Evolutionary conservation across 2,797 vertebrate genomes (phyloP).

Genomic region (Falco concolor): DNA sequence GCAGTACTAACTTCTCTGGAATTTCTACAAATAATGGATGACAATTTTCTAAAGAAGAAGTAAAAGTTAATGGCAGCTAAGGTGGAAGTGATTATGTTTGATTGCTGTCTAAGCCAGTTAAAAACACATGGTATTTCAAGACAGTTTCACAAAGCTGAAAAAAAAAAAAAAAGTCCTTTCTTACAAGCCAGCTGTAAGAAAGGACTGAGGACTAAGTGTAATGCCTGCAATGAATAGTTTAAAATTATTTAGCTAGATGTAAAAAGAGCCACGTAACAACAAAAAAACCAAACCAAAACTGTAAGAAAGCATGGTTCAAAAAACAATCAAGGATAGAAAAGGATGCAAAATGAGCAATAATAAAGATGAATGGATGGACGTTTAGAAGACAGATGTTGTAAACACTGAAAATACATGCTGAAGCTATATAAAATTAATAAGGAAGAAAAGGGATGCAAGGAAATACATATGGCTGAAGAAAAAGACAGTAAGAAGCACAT

Average conservation of each 20-base stretch:
- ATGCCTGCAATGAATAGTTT: background rate
- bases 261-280: background rate
- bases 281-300: background rate
- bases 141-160: background rate
- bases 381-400: background rate
- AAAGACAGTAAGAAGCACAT: background rate
- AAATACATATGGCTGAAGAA: background rate
- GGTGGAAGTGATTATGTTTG: conserved; percentile 23
- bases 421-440: background rate
- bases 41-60: conserved; percentile 12
- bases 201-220: background rate
- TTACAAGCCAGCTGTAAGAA: background rate
- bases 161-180: no score
- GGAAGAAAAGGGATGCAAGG: background rate
- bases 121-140: background rate
- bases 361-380: background rate
- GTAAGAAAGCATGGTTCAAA: background rate
- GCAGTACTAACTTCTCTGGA: background rate
- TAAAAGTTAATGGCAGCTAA: background rate
- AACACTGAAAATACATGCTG: background rate
- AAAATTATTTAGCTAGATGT: background rate
- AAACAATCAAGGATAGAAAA: background rate
- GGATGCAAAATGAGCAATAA: background rate
- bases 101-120: background rate
- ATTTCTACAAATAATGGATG: conserved; percentile 35